phyloP scores from a whole-genome alignment of 2,113 vertebrate species.

The Nicator chloris region DNA sequence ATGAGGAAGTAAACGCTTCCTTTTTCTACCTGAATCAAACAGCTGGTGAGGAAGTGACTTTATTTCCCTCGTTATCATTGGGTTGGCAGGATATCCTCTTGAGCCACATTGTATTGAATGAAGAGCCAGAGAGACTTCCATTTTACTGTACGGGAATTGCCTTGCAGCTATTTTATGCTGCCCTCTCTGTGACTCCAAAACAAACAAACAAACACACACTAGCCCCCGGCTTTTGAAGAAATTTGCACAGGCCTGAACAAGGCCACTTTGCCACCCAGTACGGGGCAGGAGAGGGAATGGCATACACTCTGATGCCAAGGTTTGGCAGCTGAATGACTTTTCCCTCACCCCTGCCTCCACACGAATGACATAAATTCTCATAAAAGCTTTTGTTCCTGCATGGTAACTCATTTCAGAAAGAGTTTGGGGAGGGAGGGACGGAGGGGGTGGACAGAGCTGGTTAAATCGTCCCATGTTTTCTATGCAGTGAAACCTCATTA shows the following conservation, averaged over 20 bases:
- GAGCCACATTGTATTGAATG: constrained; percentile 73
- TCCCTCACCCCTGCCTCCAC: background rate
- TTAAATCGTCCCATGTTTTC: constrained; percentile 11
- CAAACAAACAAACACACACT: constrained; percentile 39
- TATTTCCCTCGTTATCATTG: constrained; percentile 77
- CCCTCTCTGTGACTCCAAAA: constrained; percentile 29
- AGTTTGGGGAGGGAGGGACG: background rate
- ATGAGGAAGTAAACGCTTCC: constrained; percentile 74
- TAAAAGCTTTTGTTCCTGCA: background rate
- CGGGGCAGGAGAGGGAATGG: background rate
- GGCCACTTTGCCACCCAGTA: background rate
- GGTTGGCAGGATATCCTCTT: constrained; percentile 81
- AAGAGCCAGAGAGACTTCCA: constrained; percentile 60
- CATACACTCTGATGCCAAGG: background rate
- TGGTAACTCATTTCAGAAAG: constrained; percentile 7
- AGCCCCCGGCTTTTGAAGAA: constrained; percentile 40
- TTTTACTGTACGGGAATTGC: constrained; percentile 43
- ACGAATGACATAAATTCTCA: background rate
- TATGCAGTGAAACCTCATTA: constrained; percentile 55
- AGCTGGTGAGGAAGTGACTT: constrained; percentile 84
- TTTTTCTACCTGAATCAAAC: constrained; percentile 77
- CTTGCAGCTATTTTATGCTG: constrained; percentile 19
- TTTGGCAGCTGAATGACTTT: background rate
- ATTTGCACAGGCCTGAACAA: background rate
- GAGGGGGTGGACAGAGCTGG: background rate